Evolutionary conservation across 2,797 vertebrate genomes (phyloP), one percentile per base, ranked within the genome.

Genomic region (Eulemur albifrons): DNA sequence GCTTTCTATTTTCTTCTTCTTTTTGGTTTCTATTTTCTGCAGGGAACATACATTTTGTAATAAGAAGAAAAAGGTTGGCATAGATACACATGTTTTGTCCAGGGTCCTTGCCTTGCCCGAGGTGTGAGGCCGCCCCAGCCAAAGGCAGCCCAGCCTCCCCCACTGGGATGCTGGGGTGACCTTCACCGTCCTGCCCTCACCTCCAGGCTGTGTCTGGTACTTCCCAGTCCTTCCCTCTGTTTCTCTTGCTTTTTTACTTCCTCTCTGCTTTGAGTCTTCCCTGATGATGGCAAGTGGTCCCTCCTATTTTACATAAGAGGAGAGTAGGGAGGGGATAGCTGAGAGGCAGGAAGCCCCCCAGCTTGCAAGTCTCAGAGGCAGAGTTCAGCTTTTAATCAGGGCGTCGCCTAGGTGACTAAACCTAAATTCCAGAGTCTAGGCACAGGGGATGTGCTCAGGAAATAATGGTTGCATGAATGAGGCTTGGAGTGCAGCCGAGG

Each of bases 21-120:
- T 35, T 27, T 93, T 65, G n/a, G 75, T 73, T 93, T 94, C 84
- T 93, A 0, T 96, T 88, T 96, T 83, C 86, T 52, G 18, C 48
- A 11, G 75, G 80, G 59, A 92, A 38, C n/a, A 5, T 76, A 1
- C 4, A 15, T 86, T 86, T 94, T 80, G 17, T 92, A 45, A 43
- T 40, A 40, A 85, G 38, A 90, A 95, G 84, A 30, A n/a, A 20
- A 52, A 57, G 69, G 38, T 18, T 21, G 59, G 40, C 69, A 20
- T 21, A 30, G 67, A 7, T 70, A 43, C 32, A 13, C 38, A 7
- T 27, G 54, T 57, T 69, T 85, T 43, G 75, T 57, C 81, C 57
- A 0, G 32, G 59, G 54, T n/a, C 35, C 30, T 43, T 45, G 14
- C 25, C 30, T 25, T 40, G 69, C 43, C n/a, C 23, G 35, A 30